Conservation (phyloP, 2,888 invertebrate species). For the Lordiphosa andalusiaca region DNA sequence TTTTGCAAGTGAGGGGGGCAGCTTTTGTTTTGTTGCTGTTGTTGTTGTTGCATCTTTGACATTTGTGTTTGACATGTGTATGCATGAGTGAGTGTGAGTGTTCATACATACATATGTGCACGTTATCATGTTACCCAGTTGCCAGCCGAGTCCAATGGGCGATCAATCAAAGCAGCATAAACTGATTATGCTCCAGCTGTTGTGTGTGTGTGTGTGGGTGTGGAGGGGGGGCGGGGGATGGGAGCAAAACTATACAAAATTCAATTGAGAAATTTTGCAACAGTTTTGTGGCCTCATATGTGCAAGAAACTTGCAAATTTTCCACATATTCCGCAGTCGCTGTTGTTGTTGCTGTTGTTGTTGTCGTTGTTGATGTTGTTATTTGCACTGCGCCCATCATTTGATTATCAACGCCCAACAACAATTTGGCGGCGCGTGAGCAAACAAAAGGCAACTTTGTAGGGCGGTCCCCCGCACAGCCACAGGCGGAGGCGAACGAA, state of each 20-base stretch:
- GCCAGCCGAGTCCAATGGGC: not conserved
- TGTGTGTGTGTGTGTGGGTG: too few species aligned
- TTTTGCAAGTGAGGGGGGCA: not conserved
- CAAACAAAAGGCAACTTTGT: constrained; percentile 41
- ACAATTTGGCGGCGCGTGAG: constrained; percentile 57
- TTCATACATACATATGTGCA: too few species aligned
- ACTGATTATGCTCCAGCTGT: too few species aligned
- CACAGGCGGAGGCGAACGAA: constrained; percentile 12
- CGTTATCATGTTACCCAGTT: not conserved
- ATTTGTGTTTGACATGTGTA: constrained; percentile 38
- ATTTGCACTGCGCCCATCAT: constrained; percentile 37
- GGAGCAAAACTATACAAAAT: constrained; percentile 29
- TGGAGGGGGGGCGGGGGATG: too few species aligned
- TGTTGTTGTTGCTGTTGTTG: constrained; percentile 5
- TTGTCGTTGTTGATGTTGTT: constrained; percentile 33
- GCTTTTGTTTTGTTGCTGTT: constrained; percentile 18
- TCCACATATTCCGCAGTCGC: constrained; percentile 39
- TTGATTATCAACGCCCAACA: constrained; percentile 51
- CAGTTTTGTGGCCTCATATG: constrained; percentile 34
- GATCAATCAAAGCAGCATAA: constrained; percentile 28
- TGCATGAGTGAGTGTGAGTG: not conserved
- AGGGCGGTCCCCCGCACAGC: constrained; percentile 6
- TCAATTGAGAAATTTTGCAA: constrained; percentile 53
- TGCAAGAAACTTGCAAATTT: constrained; percentile 39
- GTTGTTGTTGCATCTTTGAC: constrained; percentile 45